phyloP scores from a whole-genome alignment of 2,113 vertebrate species.

The Stegostoma tigrinum region DNA sequence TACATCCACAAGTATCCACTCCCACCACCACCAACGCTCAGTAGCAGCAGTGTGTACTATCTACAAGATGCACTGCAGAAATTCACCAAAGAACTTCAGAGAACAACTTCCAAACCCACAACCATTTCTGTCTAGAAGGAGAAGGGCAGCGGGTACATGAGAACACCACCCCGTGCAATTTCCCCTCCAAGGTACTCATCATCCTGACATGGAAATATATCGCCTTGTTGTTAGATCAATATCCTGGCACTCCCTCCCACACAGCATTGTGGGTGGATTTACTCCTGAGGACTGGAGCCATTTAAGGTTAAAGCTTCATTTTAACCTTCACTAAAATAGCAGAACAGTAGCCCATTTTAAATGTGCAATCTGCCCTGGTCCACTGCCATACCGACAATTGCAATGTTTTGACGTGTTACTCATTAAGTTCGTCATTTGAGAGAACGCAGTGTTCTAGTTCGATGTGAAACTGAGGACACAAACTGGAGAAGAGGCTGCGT shows the following conservation, averaged over 20 bases:
- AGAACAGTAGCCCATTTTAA: not conserved
- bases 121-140: too few relatives aligned
- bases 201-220: not conserved
- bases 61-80: too few relatives aligned
- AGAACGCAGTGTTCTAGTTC: not conserved
- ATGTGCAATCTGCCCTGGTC: not conserved
- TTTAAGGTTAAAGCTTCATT: not conserved
- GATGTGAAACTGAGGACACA: not conserved
- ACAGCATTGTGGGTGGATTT: not conserved
- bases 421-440: not conserved
- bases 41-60: too few relatives aligned
- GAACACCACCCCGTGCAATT: not conserved
- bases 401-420: not conserved
- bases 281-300: not conserved
- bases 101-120: too few relatives aligned
- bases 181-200: not conserved
- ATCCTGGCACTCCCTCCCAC: not conserved
- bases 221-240: not conserved
- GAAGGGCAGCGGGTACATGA: not conserved
- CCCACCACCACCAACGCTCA: not conserved
- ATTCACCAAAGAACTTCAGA: too few relatives aligned
- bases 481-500: not conserved
- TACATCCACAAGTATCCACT: not conserved
- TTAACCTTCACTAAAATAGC: not conserved
- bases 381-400: not conserved